A percentile compares a stretch with the other conserved stretches of the same genome.
phyloP scores from a whole-genome alignment of 2,113 vertebrate genomes.

The Phyllostomus hastatus region DNA sequence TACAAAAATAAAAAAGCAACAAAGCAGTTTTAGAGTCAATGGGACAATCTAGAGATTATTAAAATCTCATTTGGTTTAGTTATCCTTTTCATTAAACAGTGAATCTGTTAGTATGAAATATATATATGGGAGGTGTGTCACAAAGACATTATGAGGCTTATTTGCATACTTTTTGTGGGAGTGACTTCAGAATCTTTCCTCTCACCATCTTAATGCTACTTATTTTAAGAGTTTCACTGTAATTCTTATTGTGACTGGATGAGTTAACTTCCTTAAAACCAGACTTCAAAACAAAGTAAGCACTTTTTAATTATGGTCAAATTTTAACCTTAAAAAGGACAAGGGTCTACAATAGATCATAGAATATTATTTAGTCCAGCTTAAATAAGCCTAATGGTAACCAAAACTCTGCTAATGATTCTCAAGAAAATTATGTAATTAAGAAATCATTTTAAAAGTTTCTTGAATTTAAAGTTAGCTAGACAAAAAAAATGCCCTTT shows the following conservation, averaged over 20 bases:
- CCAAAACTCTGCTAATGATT: conserved; percentile 36
- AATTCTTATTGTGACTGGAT: conserved; percentile 47
- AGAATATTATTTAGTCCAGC: conserved; percentile 8
- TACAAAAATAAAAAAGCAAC: conserved; percentile 28
- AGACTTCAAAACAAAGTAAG: conserved; percentile 47
- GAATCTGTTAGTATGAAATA: background rate
- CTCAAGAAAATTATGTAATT: conserved; percentile 40
- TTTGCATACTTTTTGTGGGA: conserved; percentile 19
- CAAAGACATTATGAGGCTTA: background rate
- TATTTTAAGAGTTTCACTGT: conserved; percentile 32
- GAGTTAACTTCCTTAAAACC: conserved; percentile 33
- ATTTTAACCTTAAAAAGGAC: conserved; percentile 36
- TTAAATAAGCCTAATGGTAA: conserved; percentile 23
- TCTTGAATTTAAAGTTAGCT: conserved; percentile 15
- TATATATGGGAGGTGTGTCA: background rate
- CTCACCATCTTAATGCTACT: background rate
- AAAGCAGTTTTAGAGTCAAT: background rate
- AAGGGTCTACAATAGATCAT: background rate
- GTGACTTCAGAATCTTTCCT: conserved; percentile 44
- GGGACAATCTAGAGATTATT: background rate
- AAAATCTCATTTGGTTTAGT: conserved; percentile 32
- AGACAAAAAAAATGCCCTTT: conserved; percentile 13
- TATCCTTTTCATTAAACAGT: background rate
- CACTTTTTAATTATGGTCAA: conserved; percentile 51
- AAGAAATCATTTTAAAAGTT: conserved; percentile 51